Conservation (phyloP, 2,113 vertebrate genomes). For the Cacatua alba region DNA sequence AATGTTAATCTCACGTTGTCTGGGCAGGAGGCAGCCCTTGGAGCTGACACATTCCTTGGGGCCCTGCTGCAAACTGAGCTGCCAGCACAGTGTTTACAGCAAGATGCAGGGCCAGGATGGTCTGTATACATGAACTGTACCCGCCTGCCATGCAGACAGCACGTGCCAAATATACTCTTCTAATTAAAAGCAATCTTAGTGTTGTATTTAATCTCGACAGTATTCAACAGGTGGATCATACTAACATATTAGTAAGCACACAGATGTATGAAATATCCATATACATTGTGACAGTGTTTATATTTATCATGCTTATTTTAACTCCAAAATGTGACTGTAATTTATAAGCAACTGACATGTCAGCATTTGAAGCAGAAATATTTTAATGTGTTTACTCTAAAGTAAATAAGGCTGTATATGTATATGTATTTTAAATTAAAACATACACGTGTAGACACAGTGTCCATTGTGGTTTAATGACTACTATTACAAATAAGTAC, state of each 20-base stretch:
- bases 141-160: not conserved
- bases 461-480: not conserved
- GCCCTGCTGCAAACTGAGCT: conserved; percentile 30
- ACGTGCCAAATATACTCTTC: not conserved
- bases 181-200: not conserved
- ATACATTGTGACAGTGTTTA: not conserved
- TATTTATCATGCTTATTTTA: conserved; percentile 17
- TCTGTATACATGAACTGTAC: not conserved
- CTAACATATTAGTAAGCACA: not conserved
- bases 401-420: not conserved
- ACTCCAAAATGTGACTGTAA: not conserved
- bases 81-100: conserved; percentile 38
- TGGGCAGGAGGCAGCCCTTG: conserved; percentile 34
- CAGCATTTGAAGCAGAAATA: conserved; percentile 15
- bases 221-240: conserved; percentile 8
- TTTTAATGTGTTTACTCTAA: conserved; percentile 26
- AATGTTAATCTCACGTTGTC: conserved; percentile 35
- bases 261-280: not conserved
- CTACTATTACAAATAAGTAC: not conserved
- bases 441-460: not conserved
- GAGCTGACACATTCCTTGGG: conserved; percentile 46
- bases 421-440: not conserved
- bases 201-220: not conserved
- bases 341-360: conserved; percentile 27
- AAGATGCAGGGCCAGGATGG: not conserved